Evolutionary conservation across 1,140 invertebrate species (phyloP).

Genomic region (Aphelinus certus): DNA sequence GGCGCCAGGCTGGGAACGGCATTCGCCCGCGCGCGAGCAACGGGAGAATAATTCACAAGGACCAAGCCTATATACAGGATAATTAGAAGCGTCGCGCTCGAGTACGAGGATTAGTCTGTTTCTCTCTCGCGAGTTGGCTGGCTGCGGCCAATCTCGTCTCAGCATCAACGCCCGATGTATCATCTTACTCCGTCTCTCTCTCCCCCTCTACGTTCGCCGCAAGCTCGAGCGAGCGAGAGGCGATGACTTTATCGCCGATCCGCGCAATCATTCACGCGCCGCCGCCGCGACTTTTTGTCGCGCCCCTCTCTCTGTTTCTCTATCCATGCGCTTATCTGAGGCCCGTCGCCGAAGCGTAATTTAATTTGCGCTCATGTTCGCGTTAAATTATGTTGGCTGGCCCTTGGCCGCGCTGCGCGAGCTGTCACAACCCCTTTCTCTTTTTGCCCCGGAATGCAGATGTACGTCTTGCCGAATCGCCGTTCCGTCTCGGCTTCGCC

Average conservation of each 20-base stretch:
- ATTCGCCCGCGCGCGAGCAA: too few relatives aligned
- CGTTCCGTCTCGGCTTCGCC: too few relatives aligned
- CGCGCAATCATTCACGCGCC: conserved; percentile 63
- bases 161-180: conserved; percentile 64
- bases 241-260: conserved; percentile 68
- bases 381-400: conserved; percentile 17
- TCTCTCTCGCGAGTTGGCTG: too few relatives aligned
- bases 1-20: too few relatives aligned
- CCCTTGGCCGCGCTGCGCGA: neutral
- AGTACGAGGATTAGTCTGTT: too few relatives aligned
- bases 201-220: too few relatives aligned
- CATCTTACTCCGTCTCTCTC: conserved; percentile 55
- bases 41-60: too few relatives aligned
- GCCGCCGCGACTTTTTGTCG: conserved; percentile 13
- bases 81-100: too few relatives aligned
- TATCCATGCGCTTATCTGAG: neutral
- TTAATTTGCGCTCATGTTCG: conserved; percentile 32
- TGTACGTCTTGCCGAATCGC: too few relatives aligned
- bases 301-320: conserved; percentile 3
- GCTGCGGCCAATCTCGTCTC: conserved; percentile 53
- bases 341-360: conserved; percentile 15
- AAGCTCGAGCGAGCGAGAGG: conserved; percentile 53
- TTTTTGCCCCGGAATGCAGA: too few relatives aligned
- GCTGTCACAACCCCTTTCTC: too few relatives aligned
- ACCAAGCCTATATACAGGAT: too few relatives aligned